phyloP scores from a whole-genome alignment of 1,140 invertebrate species.

The Portunus trituberculatus region DNA sequence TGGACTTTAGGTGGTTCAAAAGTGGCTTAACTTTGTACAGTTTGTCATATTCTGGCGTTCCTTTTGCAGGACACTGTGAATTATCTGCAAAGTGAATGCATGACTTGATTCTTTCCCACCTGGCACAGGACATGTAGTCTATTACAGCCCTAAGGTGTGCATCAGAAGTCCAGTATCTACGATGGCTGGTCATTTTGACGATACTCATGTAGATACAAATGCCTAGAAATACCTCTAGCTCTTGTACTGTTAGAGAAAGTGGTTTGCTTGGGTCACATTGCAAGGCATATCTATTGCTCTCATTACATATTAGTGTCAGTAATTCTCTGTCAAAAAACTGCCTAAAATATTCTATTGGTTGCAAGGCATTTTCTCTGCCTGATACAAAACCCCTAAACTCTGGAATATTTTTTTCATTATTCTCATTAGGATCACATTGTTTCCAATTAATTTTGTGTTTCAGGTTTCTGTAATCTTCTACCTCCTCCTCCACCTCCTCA shows the following conservation, averaged over 20 bases:
- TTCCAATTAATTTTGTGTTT: background rate
- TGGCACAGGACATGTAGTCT: conserved; percentile 26
- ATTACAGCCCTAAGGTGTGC: background rate
- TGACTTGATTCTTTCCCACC: conserved; percentile 53
- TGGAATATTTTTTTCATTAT: background rate
- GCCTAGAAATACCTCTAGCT: conserved; percentile 16
- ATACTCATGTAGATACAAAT: background rate
- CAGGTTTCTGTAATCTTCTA: conserved; percentile 4
- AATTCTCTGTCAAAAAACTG: conserved; percentile 8
- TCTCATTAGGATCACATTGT: background rate
- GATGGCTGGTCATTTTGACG: background rate
- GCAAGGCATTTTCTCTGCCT: background rate
- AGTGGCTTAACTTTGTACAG: conserved; percentile 57
- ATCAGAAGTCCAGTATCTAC: conserved; percentile 33
- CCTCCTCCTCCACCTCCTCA: too few relatives aligned
- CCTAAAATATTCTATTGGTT: background rate
- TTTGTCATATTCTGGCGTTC: conserved; percentile 39
- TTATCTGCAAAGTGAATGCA: conserved; percentile 60
- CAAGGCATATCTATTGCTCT: conserved; percentile 44
- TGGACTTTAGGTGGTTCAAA: conserved; percentile 36
- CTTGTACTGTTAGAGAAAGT: conserved; percentile 6
- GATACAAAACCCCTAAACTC: background rate
- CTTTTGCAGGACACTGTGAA: background rate
- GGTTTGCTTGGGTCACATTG: conserved; percentile 36
- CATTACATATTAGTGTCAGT: conserved; percentile 32